Evolutionary conservation across 2,797 vertebrate genomes (phyloP), one percentile per base, ranked within the genome.

Genomic region (Sebastes trivittatus): DNA sequence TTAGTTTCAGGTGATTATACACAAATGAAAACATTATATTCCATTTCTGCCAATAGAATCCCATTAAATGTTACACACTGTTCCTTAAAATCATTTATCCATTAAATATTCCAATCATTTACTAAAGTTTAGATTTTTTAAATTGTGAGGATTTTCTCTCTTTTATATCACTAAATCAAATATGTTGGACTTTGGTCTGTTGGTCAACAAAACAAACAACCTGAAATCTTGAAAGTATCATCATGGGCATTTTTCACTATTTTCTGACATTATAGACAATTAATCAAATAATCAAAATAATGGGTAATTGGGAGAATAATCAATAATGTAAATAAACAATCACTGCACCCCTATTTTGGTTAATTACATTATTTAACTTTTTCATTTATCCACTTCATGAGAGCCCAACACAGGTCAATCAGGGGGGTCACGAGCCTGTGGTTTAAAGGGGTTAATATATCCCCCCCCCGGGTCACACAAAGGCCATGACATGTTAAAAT

Each of bases 371-470:
- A 13, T 46, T 49, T 49, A 34, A 58, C 14, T 60, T 67, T 68
- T 74, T 54, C 4, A 63, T 72, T 23, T 22, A 42, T 61, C 36
- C 38, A 7, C 27, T 56, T 56, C 29, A 68, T 7, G n/a, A 14
- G 18, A 82, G 22, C 59, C 61, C 9, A 46, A 27, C 7, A 29
- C 60, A 18, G 72, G 58, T 85, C 56, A 75, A 13, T 56, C 11
- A 7, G 23, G 10, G 16, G 25, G 42, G 0, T 54, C 52, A 22
- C 52, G 0, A 69, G 22, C 27, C 62, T 52, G 46, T 22, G 36
- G 25, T 77, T 49, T 32, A 23, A 36, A 59, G 20, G 74, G 76
- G 80, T 83, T 68, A 81, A 82, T 55, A 18, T 67, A 78, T 82
- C 68, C 61, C n/a, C 32, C 27, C 32, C 27, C 27, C 42, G 3